phyloP scores from a whole-genome alignment of 2,797 vertebrate species.

The Aeoliscus strigatus region DNA sequence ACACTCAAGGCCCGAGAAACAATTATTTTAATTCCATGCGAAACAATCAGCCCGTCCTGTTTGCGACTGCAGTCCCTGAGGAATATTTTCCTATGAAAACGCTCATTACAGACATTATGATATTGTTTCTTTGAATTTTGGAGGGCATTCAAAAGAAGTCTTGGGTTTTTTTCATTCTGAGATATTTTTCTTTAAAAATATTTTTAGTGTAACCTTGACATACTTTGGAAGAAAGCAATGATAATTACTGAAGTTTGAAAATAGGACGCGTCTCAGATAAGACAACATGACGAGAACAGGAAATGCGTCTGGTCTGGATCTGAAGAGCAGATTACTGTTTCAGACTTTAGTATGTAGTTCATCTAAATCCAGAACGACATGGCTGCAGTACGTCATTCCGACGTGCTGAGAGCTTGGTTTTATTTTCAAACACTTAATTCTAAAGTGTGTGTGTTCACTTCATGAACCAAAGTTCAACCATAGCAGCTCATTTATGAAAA shows the following conservation, averaged over 20 bases:
- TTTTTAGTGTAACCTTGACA: constrained; percentile 37
- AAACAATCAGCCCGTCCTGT: constrained; percentile 33
- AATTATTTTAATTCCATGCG: constrained; percentile 51
- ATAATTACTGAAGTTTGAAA: constrained; percentile 11
- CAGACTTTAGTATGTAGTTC: too few species aligned
- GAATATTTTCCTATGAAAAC: constrained; percentile 38
- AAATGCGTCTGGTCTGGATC: too few species aligned
- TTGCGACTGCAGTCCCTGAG: constrained; percentile 28
- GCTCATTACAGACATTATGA: constrained; percentile 52
- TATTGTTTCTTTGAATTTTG: constrained; percentile 50
- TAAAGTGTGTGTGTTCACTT: too few species aligned
- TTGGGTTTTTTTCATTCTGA: constrained; percentile 17
- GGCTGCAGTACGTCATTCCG: too few species aligned
- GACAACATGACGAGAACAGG: neutral
- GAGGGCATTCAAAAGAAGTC: constrained; percentile 27
- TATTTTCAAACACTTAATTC: too few species aligned
- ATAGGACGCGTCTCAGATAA: constrained; percentile 5
- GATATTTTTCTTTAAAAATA: constrained; percentile 16
- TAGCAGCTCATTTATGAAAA: too few species aligned
- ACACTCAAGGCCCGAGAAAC: constrained; percentile 59
- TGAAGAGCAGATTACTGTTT: too few species aligned
- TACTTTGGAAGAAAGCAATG: constrained; percentile 13
- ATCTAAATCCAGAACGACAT: too few species aligned
- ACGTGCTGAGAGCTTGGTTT: too few species aligned
- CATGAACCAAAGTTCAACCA: too few species aligned